Conservation (phyloP, 2,113 vertebrate genomes). For the Nipponia nippon region DNA sequence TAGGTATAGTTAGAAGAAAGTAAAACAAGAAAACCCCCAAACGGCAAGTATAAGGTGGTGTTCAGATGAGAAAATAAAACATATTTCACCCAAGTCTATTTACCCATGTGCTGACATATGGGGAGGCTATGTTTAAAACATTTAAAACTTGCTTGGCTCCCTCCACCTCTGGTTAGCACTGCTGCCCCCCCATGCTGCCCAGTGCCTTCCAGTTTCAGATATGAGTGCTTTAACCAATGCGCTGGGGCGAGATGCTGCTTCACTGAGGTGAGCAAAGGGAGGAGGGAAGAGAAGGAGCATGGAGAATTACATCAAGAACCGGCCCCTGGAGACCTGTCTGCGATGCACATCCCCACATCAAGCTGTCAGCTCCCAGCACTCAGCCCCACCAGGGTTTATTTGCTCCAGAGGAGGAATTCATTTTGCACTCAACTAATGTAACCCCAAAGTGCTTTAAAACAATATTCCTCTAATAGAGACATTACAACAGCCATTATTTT, state of each 20-base stretch:
- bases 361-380: slow-evolving; percentile 12
- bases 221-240: not conserved
- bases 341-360: not conserved
- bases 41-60: not conserved
- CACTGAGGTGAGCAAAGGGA: not conserved
- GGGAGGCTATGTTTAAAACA: not conserved
- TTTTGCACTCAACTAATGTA: slow-evolving; percentile 2
- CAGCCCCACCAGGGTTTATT: not conserved
- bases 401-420: slow-evolving; percentile 23
- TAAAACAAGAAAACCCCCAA: not conserved
- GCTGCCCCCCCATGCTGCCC: accelerated
- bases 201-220: not conserved
- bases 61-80: not conserved
- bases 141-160: not conserved
- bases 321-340: not conserved
- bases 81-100: not conserved
- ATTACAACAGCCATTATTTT: not conserved
- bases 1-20: accelerated
- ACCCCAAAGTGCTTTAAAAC: slow-evolving; percentile 15
- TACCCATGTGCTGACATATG: accelerated
- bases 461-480: not conserved
- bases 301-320: not conserved
- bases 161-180: not conserved
- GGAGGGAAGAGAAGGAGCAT: not conserved
- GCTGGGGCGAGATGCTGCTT: not conserved